Evolutionary conservation across 2,113 vertebrate genomes (phyloP), one percentile per base, ranked within the genome.

Genomic region (Corynorhinus townsendii): DNA sequence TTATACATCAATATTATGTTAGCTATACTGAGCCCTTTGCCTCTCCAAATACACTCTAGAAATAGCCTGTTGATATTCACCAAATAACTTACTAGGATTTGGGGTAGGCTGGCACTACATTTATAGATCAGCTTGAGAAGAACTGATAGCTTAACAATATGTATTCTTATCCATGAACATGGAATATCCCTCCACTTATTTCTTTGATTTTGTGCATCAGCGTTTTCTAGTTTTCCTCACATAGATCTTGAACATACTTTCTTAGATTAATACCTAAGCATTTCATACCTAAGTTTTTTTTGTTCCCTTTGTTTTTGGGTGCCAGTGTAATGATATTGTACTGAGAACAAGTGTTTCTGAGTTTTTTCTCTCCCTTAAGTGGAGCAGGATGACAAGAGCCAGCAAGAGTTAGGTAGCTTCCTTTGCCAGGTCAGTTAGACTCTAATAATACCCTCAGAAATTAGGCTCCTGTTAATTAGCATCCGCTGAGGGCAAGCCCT

Each of bases 21-120:
- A 72, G 40, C 33, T 49, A 73, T 64, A 38, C 26, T 49, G 11
- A 43, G 11, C 47, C 52, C 56, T 79, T 73, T 22, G 52, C 2
- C 22, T 83, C 52, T 80, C 30, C 52, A 38, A 62, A 56, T 82
- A 91, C 45, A 91, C 16, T 73, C 45, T 72, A 91, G 30, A 22
- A 62, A 82, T 11, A 62, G 30, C 82, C 14, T 91, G 11, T 45
- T 71, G 30, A 20, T 72, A 16, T 35, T 30, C 11, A 35, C 49
- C 24, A 54, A 90, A 45, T 45, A 33, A 43, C 52, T 71, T 45
- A 28, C 30, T 72, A 24, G 33, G 28, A 90, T n/a, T 59, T 56
- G 2, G 15, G 11, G 22, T 72, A 30, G 4, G 5, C 26, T 20
- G 20, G 24, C 16, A 47, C 24, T 47, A n/a, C 59, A 73, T 30